Evolutionary conservation across 2,888 invertebrate genomes (phyloP), one percentile per base, ranked within the genome.

Genomic region (Drosophila phalerata): DNA sequence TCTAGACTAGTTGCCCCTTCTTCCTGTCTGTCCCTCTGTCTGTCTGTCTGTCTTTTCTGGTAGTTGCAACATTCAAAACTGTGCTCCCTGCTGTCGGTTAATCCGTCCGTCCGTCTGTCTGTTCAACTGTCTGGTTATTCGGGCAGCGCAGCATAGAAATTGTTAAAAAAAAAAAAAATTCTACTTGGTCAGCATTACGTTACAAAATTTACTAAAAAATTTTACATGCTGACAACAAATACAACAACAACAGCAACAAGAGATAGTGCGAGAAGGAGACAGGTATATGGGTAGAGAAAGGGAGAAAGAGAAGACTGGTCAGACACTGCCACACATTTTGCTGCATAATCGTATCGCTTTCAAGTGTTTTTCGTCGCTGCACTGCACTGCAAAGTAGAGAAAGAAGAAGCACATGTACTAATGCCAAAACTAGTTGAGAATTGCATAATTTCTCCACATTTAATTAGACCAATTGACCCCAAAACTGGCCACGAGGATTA

Each of bases 151-250:
- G 75, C 77, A 75, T 77, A 75, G 84, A 85, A 85, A 85, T 77
- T 80, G 81, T 85, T 83, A 17, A 63, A 75, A 38, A 38, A 81
- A 84, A 17, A 63, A 75, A 38, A 38, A 81, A 84, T 89, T 90
- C 77, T 83, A 89, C 90, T 60, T 89, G 90, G 90, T 91, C 90
- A 90, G 89, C 90, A 85, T 90, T 90, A 90, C 90, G 65, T 67
- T 83, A 85, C 91, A 56, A 76, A 89, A 85, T 89, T 89, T 82
- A 82, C 76, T 49, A 49, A 49, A 85, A 84, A 84, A 85, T 79
- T 84, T 81, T 72, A 88, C 85, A 85, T 83, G 85, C 72, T 74
- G 77, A 71, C 80, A 73, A 77, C 17, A 47, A 57, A 25, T 66
- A 61, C 3, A 34, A 13, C 34, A 34, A 61, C 58, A 75, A 72